Base-by-base conservation (phyloP, 2,797 vertebrate genomes). In the Enteromius anoplus region DNA sequence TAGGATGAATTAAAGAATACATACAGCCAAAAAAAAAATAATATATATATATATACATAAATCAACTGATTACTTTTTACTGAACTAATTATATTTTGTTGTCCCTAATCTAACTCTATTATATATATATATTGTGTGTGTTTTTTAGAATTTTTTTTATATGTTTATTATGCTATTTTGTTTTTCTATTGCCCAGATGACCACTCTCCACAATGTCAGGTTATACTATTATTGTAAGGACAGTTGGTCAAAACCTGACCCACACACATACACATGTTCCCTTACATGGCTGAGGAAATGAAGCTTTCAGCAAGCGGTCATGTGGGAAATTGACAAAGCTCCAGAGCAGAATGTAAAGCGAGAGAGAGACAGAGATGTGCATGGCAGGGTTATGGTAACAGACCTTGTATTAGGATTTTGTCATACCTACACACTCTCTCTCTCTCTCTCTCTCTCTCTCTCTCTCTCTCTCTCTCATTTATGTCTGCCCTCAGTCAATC, bases 321-420 rank as follows among this genome's bases (percentile, higher is more conserved):
- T 90, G 90, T 93, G 92, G 91, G 89, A 93, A 93, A 94, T 92
- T 90, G 90, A 91, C 92, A 92, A 89, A 89, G 89, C 84, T 88
- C 88, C 85, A 80, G 82, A 89, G 87, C 81, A 89, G 84, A 78
- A 80, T 47, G 49, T 75, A 64, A 23, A 68, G 47, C 42, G 26
- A 53, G 21, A 80, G 71, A 34, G 51, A 75, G 40, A 70, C 0
- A 53, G 65, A 79, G 29, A 55, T 60, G 53, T 60, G 17, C 47
- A 21, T 47, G 58, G 29, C 29, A 23, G 14, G 58, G 42, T 40
- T 64, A 65, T n/a, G 29, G n/a, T 53, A 82, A 75, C 80, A 82
- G 47, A 65, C 55, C 42, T 72, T 72, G 77, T 40, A 37, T 79
- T 69, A 19, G 26, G 64, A 79, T 79, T 32, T 51, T 66, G 15